A percentile compares a stretch with the other conserved stretches of the same genome.
Conservation (phyloP, 2,888 invertebrate species). For the Ametastegia equiseti region DNA sequence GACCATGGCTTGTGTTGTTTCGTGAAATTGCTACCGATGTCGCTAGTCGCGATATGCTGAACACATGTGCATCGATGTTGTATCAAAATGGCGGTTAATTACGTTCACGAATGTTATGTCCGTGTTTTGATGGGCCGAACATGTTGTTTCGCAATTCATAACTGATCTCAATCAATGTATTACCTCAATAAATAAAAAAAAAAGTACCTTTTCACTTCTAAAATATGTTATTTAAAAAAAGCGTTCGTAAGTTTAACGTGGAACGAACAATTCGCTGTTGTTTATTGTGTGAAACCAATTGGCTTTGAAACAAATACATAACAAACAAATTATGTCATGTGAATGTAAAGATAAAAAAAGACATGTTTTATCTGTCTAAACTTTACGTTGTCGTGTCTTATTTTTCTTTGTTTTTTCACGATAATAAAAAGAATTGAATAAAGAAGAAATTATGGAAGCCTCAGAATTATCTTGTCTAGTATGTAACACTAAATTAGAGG, state of each 20-base stretch:
- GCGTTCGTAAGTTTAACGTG: not conserved
- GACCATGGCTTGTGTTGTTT: not conserved
- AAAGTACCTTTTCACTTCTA: not conserved
- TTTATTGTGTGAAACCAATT: not conserved
- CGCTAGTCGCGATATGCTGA: not conserved
- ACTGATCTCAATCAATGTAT: too few species aligned
- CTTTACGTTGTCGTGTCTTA: not conserved
- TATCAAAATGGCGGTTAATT: slow-evolving; percentile 7
- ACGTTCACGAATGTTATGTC: not conserved
- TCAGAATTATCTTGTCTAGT: slow-evolving; percentile 61
- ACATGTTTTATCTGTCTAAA: not conserved
- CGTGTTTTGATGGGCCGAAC: not conserved
- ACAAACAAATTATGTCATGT: not conserved
- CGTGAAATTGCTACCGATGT: not conserved
- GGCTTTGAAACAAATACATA: not conserved
- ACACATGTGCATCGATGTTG: slow-evolving; percentile 13
- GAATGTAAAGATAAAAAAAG: too few species aligned
- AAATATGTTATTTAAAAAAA: not conserved
- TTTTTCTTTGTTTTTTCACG: too few species aligned
- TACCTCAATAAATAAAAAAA: not conserved
- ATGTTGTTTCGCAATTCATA: not conserved
- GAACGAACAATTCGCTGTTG: not conserved
- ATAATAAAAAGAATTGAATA: not conserved
- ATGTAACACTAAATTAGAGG: slow-evolving; percentile 58
- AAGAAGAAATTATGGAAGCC: slow-evolving; percentile 42